Percentiles rank a stretch among this genome's conserved stretches.
Conservation (phyloP, 1,140 invertebrate species). For the Drosophila asahinai region DNA sequence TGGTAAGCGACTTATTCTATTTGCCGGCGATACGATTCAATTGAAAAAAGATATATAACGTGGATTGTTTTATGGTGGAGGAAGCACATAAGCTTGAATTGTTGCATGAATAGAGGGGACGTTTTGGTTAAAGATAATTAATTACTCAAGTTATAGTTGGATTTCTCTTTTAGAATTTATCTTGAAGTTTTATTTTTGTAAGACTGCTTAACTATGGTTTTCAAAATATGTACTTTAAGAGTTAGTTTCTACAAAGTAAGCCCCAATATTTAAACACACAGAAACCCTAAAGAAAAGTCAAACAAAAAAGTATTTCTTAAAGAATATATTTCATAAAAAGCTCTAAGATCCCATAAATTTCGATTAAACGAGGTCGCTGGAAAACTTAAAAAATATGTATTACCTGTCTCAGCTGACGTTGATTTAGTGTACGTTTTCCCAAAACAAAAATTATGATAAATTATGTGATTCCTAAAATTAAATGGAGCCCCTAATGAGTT, state of each 20-base stretch:
- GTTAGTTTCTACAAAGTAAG: neutral
- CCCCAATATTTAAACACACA: too few relatives aligned
- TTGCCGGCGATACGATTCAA: slow-evolving; percentile 9
- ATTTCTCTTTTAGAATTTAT: neutral
- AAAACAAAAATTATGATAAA: slow-evolving; percentile 10
- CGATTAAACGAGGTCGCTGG: neutral
- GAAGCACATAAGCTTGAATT: neutral
- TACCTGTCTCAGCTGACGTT: neutral
- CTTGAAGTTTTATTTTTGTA: neutral
- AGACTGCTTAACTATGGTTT: neutral
- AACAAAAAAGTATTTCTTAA: neutral
- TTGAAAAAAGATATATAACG: slow-evolving; percentile 17
- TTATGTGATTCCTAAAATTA: slow-evolving; percentile 6
- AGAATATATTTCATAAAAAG: neutral
- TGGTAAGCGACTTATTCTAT: slow-evolving; percentile 30
- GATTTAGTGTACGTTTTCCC: slow-evolving; percentile 5
- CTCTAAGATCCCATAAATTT: neutral
- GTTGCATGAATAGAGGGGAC: too few relatives aligned
- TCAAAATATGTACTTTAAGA: neutral
- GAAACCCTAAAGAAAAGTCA: neutral
- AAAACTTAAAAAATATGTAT: neutral
- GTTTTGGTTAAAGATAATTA: neutral
- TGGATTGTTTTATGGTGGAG: slow-evolving; percentile 10
- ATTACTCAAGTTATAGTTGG: neutral
- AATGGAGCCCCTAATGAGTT: slow-evolving; percentile 28